These are phyloP conservation scores for Helicoverpa armigera DNA, from an alignment of 1,140 invertebrate genomes.

Conservation along the genomic window DNA sequence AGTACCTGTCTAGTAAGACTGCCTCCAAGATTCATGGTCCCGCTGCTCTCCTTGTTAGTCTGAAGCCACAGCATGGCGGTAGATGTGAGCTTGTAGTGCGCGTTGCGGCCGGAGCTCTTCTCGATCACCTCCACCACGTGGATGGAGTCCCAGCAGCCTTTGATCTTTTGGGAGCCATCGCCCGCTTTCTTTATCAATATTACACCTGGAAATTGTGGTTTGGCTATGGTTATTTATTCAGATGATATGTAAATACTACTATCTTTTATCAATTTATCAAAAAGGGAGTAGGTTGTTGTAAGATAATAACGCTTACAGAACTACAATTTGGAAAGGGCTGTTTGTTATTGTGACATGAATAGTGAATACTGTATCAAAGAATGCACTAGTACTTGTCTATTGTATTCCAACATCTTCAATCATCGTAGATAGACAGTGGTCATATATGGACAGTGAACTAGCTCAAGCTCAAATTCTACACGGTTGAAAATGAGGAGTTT, in stretches of 20 bases:
- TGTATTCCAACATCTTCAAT: no score
- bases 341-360: no score
- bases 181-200: slow-evolving; percentile 99
- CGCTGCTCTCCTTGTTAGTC: slow-evolving; percentile 98
- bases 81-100: slow-evolving; percentile 99
- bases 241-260: no score
- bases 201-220: slow-evolving; percentile 89
- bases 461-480: not conserved
- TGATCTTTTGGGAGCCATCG: slow-evolving; percentile 98
- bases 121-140: slow-evolving; percentile 99
- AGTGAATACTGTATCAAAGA: no score
- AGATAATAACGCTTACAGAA: no score
- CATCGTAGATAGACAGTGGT: no score
- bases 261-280: no score
- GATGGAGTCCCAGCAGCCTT: slow-evolving; percentile 99
- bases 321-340: no score
- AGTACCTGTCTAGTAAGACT: slow-evolving; percentile 99
- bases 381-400: no score
- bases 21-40: slow-evolving; percentile 99
- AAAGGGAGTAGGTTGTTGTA: no score
- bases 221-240: not conserved
- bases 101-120: slow-evolving; percentile 96
- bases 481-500: not conserved
- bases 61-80: slow-evolving; percentile 99
- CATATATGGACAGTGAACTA: no score